Base-by-base conservation (phyloP, 2,888 invertebrate species). In the Parnassius glacialis region DNA sequence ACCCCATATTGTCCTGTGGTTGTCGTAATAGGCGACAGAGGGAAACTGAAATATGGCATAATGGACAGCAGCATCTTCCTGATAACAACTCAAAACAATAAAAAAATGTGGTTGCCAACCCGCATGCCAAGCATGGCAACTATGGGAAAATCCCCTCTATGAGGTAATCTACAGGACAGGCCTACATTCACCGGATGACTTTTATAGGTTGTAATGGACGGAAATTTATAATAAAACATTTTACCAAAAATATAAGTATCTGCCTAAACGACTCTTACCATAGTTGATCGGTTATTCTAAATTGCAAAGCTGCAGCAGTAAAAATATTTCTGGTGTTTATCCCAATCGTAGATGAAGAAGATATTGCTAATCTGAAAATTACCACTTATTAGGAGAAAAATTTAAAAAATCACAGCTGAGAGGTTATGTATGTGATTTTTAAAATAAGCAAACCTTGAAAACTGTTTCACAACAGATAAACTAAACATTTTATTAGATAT, bases 261-360 rank as follows among this genome's bases (percentile, higher is more conserved):
- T n/a, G 50, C 50, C 52, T 25, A 56, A 20, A 20, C 20, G 60
- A 9, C 52, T 59, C 81, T 78, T 76, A 90, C 90, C 90, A 89
- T 74, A 90, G 73, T 55, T 81, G 84, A 64, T 87, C 82, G n/a
- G 90, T 85, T 57, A 84, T 75, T 74, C 79, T 88, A 51, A 91
- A 85, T 66, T 87, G 87, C n/a, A 87, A 64, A 11, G 76, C 71
- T 54, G 76, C 67, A 59, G 82, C 74, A 44, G 84, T 81, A 48
- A 71, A 71, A 66, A 91, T 79, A 72, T 71, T 80, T 66, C 86
- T 65, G 9, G 48, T 0, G 57, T 71, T 80, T 12, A 78, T 65
- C 64, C 73, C 73, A 67, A 75, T 52, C 67, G 78, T 84, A 10
- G 68, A 56, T 41, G 72, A 67, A 55, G 84, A 70, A 70, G 72